Conservation (phyloP, 2,113 vertebrate genomes). For the Neofelis nebulosa region DNA sequence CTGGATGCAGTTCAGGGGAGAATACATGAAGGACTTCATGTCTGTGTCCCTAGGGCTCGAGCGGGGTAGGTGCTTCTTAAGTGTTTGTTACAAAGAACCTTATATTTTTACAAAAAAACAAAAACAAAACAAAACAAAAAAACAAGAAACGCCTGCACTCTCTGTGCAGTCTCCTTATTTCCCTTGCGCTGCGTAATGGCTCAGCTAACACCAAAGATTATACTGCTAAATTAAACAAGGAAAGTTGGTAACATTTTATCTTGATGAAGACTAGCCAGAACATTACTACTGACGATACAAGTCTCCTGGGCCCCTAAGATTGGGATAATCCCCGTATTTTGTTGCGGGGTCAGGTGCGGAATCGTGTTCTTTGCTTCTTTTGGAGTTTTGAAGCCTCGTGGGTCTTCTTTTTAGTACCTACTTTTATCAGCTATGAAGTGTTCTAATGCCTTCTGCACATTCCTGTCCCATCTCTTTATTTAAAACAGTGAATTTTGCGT, state of each 20-base stretch:
- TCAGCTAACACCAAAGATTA: neutral
- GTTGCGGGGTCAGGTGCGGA: too few relatives aligned
- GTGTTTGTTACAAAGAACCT: neutral
- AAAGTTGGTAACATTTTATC: neutral
- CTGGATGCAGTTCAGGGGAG: neutral
- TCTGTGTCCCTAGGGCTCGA: neutral
- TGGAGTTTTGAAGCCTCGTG: neutral
- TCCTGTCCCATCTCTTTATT: neutral
- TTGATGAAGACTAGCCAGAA: neutral
- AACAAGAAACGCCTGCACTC: too few relatives aligned
- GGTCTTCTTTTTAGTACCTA: neutral
- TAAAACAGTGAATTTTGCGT: neutral
- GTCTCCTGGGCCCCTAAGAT: too few relatives aligned
- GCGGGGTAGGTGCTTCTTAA: neutral
- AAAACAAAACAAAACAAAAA: too few relatives aligned
- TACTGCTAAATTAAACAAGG: neutral
- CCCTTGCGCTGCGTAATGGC: fast-evolving
- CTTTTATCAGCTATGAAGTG: neutral
- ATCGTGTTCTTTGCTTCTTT: neutral
- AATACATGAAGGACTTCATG: neutral
- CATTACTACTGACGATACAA: neutral
- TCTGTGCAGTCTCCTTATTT: fast-evolving
- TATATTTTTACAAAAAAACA: neutral
- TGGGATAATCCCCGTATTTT: too few relatives aligned
- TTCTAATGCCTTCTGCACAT: neutral